phyloP scores from a whole-genome alignment of 2,113 vertebrate genomes.

The Aleadryas rufinucha region DNA sequence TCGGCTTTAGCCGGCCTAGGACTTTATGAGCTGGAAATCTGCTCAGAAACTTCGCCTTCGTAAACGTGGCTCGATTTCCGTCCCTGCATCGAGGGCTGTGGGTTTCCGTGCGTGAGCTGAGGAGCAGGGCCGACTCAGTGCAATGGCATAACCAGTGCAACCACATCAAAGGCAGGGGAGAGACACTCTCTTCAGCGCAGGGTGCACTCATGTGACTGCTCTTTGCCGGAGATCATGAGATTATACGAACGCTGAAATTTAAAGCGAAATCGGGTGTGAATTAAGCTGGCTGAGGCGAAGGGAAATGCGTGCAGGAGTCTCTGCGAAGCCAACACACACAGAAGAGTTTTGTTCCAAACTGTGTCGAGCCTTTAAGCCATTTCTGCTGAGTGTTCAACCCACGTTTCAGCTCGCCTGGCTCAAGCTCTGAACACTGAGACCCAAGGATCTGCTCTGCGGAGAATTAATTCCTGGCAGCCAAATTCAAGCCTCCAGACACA shows the following conservation, averaged over 20 bases:
- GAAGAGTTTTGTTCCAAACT: background rate
- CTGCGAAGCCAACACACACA: background rate
- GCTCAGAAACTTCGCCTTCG: background rate
- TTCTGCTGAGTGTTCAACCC: background rate
- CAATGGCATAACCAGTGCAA: background rate
- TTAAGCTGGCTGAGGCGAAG: background rate
- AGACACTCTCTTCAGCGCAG: background rate
- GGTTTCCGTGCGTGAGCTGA: background rate
- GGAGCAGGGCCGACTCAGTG: background rate
- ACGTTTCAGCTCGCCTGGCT: rapidly evolving
- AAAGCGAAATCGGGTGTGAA: background rate
- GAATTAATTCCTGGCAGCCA: background rate
- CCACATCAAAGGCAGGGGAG: background rate
- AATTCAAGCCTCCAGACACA: background rate
- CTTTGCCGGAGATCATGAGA: background rate
- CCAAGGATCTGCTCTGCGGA: background rate
- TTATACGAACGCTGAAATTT: background rate
- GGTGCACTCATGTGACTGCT: background rate
- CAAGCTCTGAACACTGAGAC: background rate
- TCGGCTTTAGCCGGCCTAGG: background rate
- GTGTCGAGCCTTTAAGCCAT: background rate
- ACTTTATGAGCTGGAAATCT: background rate
- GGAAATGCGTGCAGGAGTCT: background rate
- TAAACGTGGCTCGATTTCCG: rapidly evolving
- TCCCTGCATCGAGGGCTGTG: background rate